phyloP scores from a whole-genome alignment of 1,140 invertebrate species.

The Lordiphosa clarofinis region DNA sequence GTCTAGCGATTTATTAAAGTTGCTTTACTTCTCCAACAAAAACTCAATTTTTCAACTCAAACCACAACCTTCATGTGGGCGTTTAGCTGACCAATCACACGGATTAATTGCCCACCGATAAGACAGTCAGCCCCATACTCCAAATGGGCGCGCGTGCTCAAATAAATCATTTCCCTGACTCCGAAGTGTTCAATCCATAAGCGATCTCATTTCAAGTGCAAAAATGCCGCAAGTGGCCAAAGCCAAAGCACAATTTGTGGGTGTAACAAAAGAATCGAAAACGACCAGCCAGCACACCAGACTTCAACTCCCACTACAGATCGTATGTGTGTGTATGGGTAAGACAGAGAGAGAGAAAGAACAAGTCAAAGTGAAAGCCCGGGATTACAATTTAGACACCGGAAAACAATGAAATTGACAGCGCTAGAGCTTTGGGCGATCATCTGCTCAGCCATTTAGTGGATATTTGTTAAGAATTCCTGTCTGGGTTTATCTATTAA shows the following conservation, averaged over 20 bases:
- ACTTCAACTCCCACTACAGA: background rate
- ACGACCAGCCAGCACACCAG: slow-evolving; percentile 33
- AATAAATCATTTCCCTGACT: slow-evolving; percentile 77
- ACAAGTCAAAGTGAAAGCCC: slow-evolving; percentile 1
- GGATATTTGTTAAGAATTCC: slow-evolving; percentile 45
- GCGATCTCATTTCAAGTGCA: slow-evolving; percentile 75
- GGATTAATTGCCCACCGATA: slow-evolving; percentile 72
- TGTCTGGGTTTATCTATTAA: slow-evolving; percentile 36
- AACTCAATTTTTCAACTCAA: background rate
- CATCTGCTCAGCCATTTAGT: slow-evolving; percentile 59
- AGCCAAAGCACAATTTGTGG: slow-evolving; percentile 55
- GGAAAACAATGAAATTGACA: slow-evolving; percentile 79
- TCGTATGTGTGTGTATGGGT: background rate
- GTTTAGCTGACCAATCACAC: slow-evolving; percentile 60
- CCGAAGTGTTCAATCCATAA: slow-evolving; percentile 41
- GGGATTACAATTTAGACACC: slow-evolving; percentile 75
- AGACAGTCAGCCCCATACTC: slow-evolving; percentile 25
- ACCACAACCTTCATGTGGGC: slow-evolving; percentile 40
- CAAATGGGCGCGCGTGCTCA: slow-evolving; percentile 68
- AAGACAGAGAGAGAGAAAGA: background rate
- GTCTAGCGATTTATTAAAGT: too few species aligned
- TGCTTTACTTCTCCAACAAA: too few species aligned
- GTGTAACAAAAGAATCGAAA: slow-evolving; percentile 62
- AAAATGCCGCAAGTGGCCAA: slow-evolving; percentile 66
- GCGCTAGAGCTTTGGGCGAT: slow-evolving; percentile 48